Conservation (phyloP, 2,113 vertebrate genomes). For the Spilogale gracilis region DNA sequence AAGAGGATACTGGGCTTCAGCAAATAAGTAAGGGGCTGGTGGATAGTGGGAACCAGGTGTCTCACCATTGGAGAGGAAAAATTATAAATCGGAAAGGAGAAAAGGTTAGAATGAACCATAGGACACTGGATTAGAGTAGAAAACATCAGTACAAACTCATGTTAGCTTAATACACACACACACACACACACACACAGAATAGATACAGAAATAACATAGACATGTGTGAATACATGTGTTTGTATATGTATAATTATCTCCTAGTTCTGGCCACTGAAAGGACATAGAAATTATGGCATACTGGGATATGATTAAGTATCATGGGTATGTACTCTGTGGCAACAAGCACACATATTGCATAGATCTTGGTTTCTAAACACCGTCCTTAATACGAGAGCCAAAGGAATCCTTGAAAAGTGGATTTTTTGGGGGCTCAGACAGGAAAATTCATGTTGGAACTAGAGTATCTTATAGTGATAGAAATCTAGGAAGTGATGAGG, state of each 20-base stretch:
- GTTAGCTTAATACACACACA: background rate
- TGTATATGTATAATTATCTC: background rate
- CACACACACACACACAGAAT: background rate
- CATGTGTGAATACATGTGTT: background rate
- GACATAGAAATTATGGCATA: background rate
- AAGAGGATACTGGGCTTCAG: background rate
- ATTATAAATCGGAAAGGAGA: background rate
- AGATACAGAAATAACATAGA: background rate
- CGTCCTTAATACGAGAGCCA: background rate
- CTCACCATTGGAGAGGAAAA: background rate
- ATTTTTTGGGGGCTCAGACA: background rate
- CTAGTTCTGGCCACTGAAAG: background rate
- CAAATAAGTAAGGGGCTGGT: background rate
- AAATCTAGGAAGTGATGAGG: background rate
- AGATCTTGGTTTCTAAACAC: background rate
- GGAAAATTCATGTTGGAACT: background rate
- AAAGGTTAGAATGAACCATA: background rate
- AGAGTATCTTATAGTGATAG: background rate
- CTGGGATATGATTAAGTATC: background rate
- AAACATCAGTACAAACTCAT: background rate
- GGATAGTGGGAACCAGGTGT: background rate
- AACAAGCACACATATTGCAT: background rate
- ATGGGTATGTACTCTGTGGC: background rate
- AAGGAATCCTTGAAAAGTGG: background rate
- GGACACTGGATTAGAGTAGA: background rate